Evolutionary conservation across 2,797 vertebrate genomes (phyloP).

Genomic region (Hirundo rustica): DNA sequence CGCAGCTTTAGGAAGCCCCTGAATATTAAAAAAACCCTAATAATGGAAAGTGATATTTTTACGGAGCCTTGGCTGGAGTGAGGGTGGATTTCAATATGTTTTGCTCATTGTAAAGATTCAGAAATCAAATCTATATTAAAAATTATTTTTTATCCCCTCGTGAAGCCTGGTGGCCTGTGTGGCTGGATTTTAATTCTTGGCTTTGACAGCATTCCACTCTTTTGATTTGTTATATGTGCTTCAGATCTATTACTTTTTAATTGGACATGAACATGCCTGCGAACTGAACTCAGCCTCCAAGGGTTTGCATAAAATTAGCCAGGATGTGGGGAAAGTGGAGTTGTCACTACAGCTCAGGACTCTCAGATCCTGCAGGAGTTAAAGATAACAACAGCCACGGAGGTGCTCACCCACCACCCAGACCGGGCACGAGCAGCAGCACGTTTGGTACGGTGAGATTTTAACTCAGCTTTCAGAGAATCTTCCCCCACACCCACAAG

Average conservation of each 20-base stretch:
- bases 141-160: not conserved
- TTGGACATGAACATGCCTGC: constrained; percentile 14
- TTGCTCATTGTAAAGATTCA: not conserved
- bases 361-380: not conserved
- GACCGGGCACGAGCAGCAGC: not conserved
- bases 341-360: not conserved
- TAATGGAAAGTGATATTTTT: not conserved
- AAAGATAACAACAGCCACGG: not conserved
- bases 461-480: not conserved
- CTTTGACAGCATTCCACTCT: constrained; percentile 7
- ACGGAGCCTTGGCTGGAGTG: not conserved
- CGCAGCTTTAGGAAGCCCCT: not conserved
- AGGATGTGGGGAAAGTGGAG: not conserved
- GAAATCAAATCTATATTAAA: not conserved
- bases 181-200: not conserved
- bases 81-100: not conserved
- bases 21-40: not conserved
- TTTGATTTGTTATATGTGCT: constrained; percentile 22
- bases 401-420: rapidly evolving
- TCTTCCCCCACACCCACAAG: not conserved
- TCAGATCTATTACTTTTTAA: constrained; percentile 48
- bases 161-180: not conserved
- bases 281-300: constrained; percentile 2
- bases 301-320: constrained; percentile 1
- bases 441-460: not conserved